phyloP scores from a whole-genome alignment of 2,888 invertebrate species.

The Bellardia pandia region DNA sequence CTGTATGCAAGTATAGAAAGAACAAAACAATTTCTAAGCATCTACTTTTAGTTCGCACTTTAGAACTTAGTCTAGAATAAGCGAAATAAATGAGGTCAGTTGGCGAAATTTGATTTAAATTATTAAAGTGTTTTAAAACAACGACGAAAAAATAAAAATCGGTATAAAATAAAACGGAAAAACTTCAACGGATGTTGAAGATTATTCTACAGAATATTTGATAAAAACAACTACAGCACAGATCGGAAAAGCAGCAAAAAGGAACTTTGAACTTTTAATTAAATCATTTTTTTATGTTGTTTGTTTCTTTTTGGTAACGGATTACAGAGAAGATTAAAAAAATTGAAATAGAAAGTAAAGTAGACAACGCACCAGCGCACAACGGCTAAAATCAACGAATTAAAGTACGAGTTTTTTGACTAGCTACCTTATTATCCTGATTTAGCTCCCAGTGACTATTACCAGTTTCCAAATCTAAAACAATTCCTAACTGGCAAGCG shows the following conservation, averaged over 20 bases:
- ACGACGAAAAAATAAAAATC: background rate
- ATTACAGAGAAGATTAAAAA: background rate
- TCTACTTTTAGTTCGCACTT: background rate
- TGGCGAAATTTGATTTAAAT: conserved; percentile 57
- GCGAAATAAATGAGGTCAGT: conserved; percentile 56
- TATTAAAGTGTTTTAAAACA: conserved; percentile 13
- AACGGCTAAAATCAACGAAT: too few species aligned
- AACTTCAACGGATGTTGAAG: background rate
- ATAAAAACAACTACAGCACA: background rate
- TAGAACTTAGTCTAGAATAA: background rate
- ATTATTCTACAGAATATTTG: background rate
- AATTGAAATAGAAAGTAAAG: background rate
- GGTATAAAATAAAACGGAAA: background rate
- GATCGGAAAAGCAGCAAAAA: conserved; percentile 9
- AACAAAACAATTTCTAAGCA: background rate
- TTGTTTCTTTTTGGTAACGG: background rate
- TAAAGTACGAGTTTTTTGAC: too few species aligned
- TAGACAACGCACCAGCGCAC: too few species aligned
- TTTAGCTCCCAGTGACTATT: too few species aligned
- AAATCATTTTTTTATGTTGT: background rate
- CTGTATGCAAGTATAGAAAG: background rate
- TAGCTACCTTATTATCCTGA: too few species aligned
- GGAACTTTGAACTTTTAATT: conserved; percentile 15
- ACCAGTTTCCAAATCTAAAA: too few species aligned
- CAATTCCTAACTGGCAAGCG: too few species aligned